Base-by-base conservation (phyloP, 2,113 vertebrate genomes). In the Tretioscincus oriximinensis region DNA sequence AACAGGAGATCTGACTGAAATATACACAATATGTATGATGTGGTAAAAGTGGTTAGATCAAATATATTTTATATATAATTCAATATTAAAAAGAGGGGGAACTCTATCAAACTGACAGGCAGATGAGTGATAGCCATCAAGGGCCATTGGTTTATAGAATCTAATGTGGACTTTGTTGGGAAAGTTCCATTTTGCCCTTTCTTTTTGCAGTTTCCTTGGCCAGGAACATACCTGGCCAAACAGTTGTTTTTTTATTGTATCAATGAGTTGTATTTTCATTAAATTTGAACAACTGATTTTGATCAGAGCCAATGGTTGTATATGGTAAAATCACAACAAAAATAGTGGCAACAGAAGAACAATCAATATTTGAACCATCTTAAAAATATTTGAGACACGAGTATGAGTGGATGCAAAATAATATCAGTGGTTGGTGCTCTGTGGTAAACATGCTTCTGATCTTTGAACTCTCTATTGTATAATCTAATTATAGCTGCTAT, bases 381-480 rank as follows among this genome's bases (percentile, higher is more conserved):
- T 74, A 41, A 69, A 58, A 24, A 28, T 29, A 16, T 28, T 61
- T 65, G 73, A 76, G 58, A 28, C 73, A 45, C 35, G 64, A 31
- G 26, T 67, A 58, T 29, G 24, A 61, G 5, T 69, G 21, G 60
- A 35, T 61, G 49, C 86, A 88, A 91, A 88, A 90, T 89, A 90
- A 86, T 87, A 87, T 91, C 91, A 88, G 60, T 91, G 85, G 84
- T 90, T 93, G 87, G 87, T 86, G 88, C 86, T 90, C 89, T 87
- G 91, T 92, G 84, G 86, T 90, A 93, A 91, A 87, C 87, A 88
- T 86, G 85, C 91, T 90, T 85, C 85, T 89, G 84, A 85, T 86
- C 90, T 93, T 90, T 91, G 90, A 90, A 90, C 81, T 84, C 86
- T 90, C 89, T 90, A 86, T 87, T 93, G 86, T 92, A 85, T 89